Conservation (phyloP, 2,888 invertebrate genomes). For the Lasioglossum malachurum region DNA sequence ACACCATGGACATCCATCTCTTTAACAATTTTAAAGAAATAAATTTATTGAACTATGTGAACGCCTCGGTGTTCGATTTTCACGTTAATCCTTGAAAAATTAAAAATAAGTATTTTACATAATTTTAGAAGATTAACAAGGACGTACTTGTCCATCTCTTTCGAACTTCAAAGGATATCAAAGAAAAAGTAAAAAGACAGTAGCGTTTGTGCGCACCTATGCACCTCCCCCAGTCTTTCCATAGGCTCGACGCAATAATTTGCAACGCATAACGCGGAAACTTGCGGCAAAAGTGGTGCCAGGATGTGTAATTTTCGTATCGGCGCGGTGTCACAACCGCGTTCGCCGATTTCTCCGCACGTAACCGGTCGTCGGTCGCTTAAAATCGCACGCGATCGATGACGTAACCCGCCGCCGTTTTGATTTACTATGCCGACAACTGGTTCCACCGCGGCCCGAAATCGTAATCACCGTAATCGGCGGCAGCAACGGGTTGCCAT, state of each 20-base stretch:
- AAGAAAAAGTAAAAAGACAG: not conserved
- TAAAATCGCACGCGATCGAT: slow-evolving; percentile 52
- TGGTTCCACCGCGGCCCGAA: slow-evolving; percentile 15
- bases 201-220: not conserved
- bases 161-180: not conserved
- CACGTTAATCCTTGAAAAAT: not conserved
- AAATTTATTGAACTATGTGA: not conserved
- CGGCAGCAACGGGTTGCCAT: slow-evolving; percentile 5
- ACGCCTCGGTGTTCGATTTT: not conserved
- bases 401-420: slow-evolving; percentile 35
- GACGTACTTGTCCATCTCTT: not conserved
- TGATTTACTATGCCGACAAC: slow-evolving; percentile 29
- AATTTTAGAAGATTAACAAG: not conserved
- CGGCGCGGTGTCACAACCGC: slow-evolving; percentile 43
- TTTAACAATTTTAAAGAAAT: not conserved
- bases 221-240: not conserved
- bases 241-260: slow-evolving; percentile 15
- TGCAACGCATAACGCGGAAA: slow-evolving; percentile 40
- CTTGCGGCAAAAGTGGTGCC: slow-evolving; percentile 24
- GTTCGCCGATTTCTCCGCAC: slow-evolving; percentile 56
- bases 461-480: slow-evolving; percentile 21
- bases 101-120: not conserved
- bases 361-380: slow-evolving; percentile 45
- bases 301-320: slow-evolving; percentile 51
- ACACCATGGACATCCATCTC: not conserved